These are phyloP conservation scores for Antigone vipio DNA, from an alignment of 2,113 vertebrate species.

Conservation along the genomic window DNA sequence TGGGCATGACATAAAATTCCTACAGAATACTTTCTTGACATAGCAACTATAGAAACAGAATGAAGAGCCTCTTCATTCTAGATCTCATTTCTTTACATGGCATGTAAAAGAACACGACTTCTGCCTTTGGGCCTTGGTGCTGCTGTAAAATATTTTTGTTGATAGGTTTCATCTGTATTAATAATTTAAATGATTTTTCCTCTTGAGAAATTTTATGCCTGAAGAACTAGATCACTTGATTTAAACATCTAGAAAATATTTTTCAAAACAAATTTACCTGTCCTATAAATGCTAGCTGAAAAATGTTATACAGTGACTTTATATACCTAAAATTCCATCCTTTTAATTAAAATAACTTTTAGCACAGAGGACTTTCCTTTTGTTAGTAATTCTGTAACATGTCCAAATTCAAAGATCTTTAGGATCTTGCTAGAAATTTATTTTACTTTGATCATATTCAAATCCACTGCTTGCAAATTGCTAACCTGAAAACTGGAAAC, in stretches of 20 bases:
- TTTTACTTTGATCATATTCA: not conserved
- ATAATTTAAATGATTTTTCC: not conserved
- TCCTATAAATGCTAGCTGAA: not conserved
- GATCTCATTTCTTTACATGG: not conserved
- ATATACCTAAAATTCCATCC: not conserved
- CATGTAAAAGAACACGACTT: not conserved
- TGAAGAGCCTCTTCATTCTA: not conserved
- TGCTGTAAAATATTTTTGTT: not conserved
- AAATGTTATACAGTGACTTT: not conserved
- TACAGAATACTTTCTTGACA: not conserved
- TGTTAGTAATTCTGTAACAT: not conserved
- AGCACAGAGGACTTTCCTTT: not conserved
- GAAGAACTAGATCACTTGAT: not conserved
- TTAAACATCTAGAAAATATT: not conserved
- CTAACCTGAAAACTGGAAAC: not conserved
- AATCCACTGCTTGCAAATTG: conserved; percentile 1
- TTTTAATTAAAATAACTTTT: not conserved
- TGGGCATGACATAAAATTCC: not conserved
- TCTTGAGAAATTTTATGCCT: not conserved
- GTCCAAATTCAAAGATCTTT: not conserved
- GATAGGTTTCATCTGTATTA: not conserved
- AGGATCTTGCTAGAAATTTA: not conserved
- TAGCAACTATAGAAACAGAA: not conserved
- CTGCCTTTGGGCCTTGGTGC: not conserved
- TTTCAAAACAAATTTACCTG: not conserved